phyloP scores from a whole-genome alignment of 2,888 invertebrate species.

The Dasypogon diadema region DNA sequence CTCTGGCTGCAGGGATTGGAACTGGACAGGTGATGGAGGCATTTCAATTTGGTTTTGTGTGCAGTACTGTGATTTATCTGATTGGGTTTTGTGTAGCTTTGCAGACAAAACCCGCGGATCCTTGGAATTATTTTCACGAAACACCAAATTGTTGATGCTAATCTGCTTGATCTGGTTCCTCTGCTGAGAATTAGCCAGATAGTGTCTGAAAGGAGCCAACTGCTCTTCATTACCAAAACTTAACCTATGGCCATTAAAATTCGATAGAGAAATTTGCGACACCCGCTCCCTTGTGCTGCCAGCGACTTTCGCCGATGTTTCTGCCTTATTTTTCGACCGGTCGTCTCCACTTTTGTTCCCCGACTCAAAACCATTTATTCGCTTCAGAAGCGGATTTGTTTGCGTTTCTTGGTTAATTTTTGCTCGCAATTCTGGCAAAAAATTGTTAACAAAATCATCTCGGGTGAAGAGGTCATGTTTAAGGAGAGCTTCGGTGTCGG shows the following conservation, averaged over 20 bases:
- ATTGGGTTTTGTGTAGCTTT: constrained; percentile 53
- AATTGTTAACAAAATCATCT: constrained; percentile 76
- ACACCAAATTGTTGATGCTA: constrained; percentile 57
- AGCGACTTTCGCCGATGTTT: constrained; percentile 20
- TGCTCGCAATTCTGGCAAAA: constrained; percentile 75
- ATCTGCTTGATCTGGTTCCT: constrained; percentile 54
- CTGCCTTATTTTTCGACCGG: constrained; percentile 42
- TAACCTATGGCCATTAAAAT: constrained; percentile 41
- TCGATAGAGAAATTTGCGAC: constrained; percentile 53
- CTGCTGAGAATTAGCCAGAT: constrained; percentile 50
- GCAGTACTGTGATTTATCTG: constrained; percentile 32
- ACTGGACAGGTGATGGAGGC: constrained; percentile 64
- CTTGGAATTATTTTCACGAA: constrained; percentile 51
- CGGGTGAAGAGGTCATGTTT: constrained; percentile 76
- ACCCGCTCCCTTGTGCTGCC: constrained; percentile 48
- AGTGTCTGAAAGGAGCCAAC: constrained; percentile 54
- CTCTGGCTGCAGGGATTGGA: constrained; percentile 64
- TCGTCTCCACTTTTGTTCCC: constrained; percentile 52
- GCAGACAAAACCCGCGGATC: constrained; percentile 54
- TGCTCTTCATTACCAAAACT: constrained; percentile 54
- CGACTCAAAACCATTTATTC: constrained; percentile 48
- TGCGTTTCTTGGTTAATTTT: constrained; percentile 76
- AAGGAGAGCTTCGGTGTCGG: constrained; percentile 74
- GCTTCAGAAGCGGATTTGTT: constrained; percentile 69
- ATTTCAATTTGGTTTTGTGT: constrained; percentile 52